Evolutionary conservation across 64 coral and sea anemone genomes (phyloP).

Genomic region (Trachythela sp.): DNA sequence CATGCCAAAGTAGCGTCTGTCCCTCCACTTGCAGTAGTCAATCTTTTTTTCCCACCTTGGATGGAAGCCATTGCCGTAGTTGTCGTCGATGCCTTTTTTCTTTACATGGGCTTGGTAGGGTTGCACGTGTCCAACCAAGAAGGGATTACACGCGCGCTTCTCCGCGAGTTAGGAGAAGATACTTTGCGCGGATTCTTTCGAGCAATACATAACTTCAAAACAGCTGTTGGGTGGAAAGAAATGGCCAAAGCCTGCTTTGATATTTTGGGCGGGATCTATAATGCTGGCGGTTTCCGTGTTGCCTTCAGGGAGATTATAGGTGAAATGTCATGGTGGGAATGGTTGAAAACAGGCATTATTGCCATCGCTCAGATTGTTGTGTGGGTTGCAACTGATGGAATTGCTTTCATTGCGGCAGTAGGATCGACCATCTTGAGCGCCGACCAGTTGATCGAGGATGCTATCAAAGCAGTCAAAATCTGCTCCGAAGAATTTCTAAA

Average conservation of each 20-base stretch:
- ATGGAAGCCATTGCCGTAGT: background rate
- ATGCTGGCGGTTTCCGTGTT: conserved; percentile 2
- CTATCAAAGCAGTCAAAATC: background rate
- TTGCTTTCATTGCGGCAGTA: conserved; percentile 29
- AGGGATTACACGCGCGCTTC: background rate
- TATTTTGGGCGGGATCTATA: background rate
- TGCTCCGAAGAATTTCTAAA: background rate
- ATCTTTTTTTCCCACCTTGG: background rate
- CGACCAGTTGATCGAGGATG: conserved; percentile 2
- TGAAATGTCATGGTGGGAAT: conserved; percentile 37
- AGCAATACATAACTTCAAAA: conserved; percentile 6
- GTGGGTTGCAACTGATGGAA: conserved; percentile 31
- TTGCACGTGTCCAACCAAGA: conserved; percentile 5
- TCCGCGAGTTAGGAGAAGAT: background rate
- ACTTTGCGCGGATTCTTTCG: background rate
- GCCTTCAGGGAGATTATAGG: conserved; percentile 25
- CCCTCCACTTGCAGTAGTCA: too few relatives aligned
- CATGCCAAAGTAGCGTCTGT: background rate
- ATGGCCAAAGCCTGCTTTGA: conserved; percentile 21
- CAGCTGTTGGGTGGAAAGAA: background rate
- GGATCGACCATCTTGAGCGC: conserved; percentile 22
- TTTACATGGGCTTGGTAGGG: background rate
- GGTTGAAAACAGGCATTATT: conserved; percentile 28
- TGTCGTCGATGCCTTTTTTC: background rate
- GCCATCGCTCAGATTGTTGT: conserved; percentile 15